These are phyloP conservation scores for Drosophila cardini DNA, from an alignment of 1,140 invertebrate species.

Conservation along the genomic window DNA sequence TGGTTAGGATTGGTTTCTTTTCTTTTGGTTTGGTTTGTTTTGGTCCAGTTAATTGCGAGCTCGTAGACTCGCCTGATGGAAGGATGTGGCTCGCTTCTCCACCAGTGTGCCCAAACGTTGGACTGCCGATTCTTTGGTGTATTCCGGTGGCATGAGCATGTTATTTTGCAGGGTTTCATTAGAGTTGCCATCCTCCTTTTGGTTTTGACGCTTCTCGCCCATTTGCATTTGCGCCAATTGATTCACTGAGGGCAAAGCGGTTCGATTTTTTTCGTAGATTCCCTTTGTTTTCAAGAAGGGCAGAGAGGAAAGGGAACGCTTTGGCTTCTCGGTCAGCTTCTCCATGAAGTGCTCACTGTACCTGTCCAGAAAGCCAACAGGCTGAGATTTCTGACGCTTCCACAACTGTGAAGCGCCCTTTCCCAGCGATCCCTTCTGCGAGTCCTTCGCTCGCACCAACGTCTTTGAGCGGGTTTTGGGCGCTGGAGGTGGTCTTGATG, in stretches of 20 bases:
- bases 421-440: background rate
- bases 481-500: background rate
- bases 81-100: background rate
- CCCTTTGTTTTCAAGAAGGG: background rate
- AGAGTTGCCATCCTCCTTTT: background rate
- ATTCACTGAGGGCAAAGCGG: background rate
- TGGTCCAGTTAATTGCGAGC: background rate
- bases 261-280: background rate
- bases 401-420: background rate
- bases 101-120: constrained; percentile 32
- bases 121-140: constrained; percentile 50
- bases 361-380: background rate
- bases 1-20: too few relatives aligned
- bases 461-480: background rate
- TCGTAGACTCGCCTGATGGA: constrained; percentile 3
- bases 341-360: background rate
- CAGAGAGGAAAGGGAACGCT: background rate
- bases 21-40: background rate
- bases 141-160: constrained; percentile 27
- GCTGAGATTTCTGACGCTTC: background rate
- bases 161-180: background rate
- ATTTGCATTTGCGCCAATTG: background rate
- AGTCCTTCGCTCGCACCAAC: background rate
- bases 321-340: background rate
- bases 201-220: background rate